Percentiles rank a stretch among this genome's conserved stretches.
Conservation (phyloP, 1,140 invertebrate genomes). For the Aphis gossypii region DNA sequence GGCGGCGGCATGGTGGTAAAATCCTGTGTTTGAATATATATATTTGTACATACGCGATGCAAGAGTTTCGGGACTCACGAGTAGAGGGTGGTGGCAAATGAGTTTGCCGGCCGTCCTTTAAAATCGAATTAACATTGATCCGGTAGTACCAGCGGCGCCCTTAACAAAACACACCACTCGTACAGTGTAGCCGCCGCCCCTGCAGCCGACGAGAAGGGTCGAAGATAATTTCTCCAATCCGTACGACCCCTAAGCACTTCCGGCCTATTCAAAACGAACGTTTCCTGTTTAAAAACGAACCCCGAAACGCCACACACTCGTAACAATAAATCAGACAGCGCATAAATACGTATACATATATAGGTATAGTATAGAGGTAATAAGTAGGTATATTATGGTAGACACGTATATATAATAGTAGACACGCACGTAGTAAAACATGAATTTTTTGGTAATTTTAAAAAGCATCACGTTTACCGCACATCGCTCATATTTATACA, state of each 20-base stretch:
- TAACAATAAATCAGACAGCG: constrained; percentile 39
- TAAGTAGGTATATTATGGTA: neutral
- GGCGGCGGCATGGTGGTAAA: neutral
- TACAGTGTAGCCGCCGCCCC: neutral
- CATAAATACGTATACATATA: neutral
- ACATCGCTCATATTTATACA: neutral
- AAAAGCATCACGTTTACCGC: neutral
- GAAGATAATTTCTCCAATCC: constrained; percentile 45
- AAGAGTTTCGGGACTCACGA: neutral
- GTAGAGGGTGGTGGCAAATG: constrained; percentile 42
- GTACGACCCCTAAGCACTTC: constrained; percentile 44
- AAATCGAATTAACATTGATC: constrained; percentile 60
- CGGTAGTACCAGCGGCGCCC: neutral
- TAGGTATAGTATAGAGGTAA: neutral
- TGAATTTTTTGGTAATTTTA: neutral
- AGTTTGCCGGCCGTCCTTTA: constrained; percentile 58
- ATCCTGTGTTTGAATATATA: neutral
- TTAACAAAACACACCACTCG: constrained; percentile 26
- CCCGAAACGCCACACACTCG: constrained; percentile 40
- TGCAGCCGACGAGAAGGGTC: constrained; percentile 9
- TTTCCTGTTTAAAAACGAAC: constrained; percentile 49
- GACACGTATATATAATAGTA: neutral
- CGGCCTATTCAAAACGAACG: constrained; percentile 45
- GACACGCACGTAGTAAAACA: neutral
- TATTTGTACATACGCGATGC: neutral